A percentile compares a stretch with the other conserved stretches of the same genome.
Conservation (phyloP, 2,113 vertebrate species). For the Poicephalus gulielmi region DNA sequence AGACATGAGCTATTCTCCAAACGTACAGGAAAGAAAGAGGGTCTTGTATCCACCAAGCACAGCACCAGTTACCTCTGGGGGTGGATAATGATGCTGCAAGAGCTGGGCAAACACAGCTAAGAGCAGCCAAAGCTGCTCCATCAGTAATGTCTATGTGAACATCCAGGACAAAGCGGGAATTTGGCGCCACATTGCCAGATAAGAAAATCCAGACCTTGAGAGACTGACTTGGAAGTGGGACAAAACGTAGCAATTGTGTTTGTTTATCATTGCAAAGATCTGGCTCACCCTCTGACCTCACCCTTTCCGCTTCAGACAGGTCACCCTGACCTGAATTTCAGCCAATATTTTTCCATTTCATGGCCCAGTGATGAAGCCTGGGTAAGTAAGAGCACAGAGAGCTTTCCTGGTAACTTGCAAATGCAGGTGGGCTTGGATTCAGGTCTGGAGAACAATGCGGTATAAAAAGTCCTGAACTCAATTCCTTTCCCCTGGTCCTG, state of each 20-base stretch:
- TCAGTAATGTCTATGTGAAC: not conserved
- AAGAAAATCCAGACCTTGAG: not conserved
- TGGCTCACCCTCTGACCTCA: conserved; percentile 33
- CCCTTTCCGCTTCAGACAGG: conserved; percentile 1
- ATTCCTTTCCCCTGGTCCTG: not conserved
- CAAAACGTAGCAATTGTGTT: conserved; percentile 26
- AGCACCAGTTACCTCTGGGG: not conserved
- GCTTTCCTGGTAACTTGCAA: not conserved
- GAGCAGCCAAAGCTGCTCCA: not conserved
- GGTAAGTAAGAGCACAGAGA: not conserved
- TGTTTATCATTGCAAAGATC: conserved; percentile 14
- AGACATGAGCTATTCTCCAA: not conserved
- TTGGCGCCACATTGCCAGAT: not conserved
- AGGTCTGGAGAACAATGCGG: not conserved
- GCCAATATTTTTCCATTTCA: not conserved
- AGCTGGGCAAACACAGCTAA: not conserved
- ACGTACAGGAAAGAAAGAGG: not conserved
- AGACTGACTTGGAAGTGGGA: not conserved
- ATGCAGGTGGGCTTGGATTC: not conserved
- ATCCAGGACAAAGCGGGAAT: not conserved
- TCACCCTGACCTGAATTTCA: conserved; percentile 21
- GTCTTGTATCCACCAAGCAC: not conserved
- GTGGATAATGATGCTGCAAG: not conserved
- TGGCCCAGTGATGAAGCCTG: not conserved
- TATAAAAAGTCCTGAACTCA: not conserved